Evolutionary conservation across 2,888 invertebrate species (phyloP), one percentile per base, ranked within the genome.

Genomic region (Malachius bipustulatus): DNA sequence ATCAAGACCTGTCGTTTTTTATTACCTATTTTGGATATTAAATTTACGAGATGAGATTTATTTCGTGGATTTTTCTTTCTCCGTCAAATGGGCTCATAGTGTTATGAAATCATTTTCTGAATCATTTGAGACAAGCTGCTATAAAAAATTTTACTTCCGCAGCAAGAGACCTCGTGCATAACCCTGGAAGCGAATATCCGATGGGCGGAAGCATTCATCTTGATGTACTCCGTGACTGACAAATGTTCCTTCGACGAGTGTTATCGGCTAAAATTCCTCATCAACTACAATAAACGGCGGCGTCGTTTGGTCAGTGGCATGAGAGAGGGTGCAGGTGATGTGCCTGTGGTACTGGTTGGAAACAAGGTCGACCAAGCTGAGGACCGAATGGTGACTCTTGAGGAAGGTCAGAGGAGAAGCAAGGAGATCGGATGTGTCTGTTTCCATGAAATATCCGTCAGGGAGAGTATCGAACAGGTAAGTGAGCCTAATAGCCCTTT

Each of bases 231-330:
- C 0, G 82, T 88, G 19, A 85, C 87, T 1, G 88, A 89, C 61
- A 82, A 85, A 59, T 85, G 87, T 55, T 87, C 85, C 37, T 88
- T 88, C 58, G 84, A 85, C 58, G 84, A 85, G 56, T 83, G 82
- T 61, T 82, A 82, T 53, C 73, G 83, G 1, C 69, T 85, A 36
- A 83, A 83, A 61, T 85, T 83, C 57, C 71, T 82, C 41, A 82
- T 83, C 45, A 82, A 82, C 57, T 82, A 82, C 60, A 82, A 81
- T 57, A 82, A 82, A 56, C 61, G 79, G 30, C 65, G 78, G 45
- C 69, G 78, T 37, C 69, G 79, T 48, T 64, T 81, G 36, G 70
- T 77, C 12, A 71, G 75, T 30, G 64, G 61, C 39, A 40, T 42
- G 30, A 65, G 77, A 73, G 78, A 80, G 40, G 65, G 66, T 31